phyloP scores from a whole-genome alignment of 2,888 invertebrate genomes.

The Eurois occulta region DNA sequence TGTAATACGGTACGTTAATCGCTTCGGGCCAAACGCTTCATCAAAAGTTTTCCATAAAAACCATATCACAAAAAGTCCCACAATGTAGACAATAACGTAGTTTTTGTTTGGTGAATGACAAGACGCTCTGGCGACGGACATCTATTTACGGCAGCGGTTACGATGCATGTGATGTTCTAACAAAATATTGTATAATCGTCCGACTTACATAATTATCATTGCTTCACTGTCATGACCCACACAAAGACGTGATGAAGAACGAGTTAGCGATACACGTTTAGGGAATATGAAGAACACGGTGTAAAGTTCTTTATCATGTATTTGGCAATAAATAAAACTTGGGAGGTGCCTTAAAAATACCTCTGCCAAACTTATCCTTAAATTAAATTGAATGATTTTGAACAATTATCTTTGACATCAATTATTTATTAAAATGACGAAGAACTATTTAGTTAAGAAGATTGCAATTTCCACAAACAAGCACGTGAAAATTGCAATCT shows the following conservation, averaged over 20 bases:
- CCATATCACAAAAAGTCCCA: constrained; percentile 13
- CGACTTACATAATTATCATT: constrained; percentile 38
- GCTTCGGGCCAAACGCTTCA: neutral
- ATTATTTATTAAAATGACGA: no score
- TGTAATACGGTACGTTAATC: neutral
- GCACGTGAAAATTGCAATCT: no score
- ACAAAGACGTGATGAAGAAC: constrained; percentile 22
- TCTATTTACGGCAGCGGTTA: constrained; percentile 47
- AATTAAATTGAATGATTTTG: no score
- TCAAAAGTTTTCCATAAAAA: neutral
- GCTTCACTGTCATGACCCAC: constrained; percentile 29
- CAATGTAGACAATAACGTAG: neutral
- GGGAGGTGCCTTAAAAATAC: no score
- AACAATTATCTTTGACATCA: no score
- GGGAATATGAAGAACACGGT: neutral
- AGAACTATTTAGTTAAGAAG: no score
- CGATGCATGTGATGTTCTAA: constrained; percentile 33
- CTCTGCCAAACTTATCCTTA: no score
- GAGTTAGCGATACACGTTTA: constrained; percentile 12
- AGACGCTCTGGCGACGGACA: constrained; percentile 19
- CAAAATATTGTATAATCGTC: constrained; percentile 31
- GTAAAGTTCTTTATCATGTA: neutral
- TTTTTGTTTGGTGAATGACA: constrained; percentile 42
- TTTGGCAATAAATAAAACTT: no score
- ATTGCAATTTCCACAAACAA: no score